Conservation (phyloP, 2,888 invertebrate species). For the Meloe dianella region DNA sequence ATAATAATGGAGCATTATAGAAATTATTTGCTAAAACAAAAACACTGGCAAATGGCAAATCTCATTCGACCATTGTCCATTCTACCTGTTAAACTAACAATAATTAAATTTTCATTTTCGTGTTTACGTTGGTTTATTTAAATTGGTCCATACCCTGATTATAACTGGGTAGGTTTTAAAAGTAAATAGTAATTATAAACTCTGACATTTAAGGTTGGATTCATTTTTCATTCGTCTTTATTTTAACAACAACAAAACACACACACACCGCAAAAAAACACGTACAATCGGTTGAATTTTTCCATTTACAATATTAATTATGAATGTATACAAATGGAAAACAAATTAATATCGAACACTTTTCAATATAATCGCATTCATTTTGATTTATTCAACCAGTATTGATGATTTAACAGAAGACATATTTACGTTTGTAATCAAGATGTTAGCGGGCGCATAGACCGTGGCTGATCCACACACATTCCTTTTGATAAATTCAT, state of each 20-base stretch:
- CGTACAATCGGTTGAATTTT: too few species aligned
- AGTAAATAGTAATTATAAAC: constrained; percentile 5
- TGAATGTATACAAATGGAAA: background rate
- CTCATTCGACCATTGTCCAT: background rate
- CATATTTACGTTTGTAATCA: background rate
- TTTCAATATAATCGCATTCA: background rate
- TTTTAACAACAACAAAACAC: too few species aligned
- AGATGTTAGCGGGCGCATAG: too few species aligned
- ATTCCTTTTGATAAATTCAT: too few species aligned
- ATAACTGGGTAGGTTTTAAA: background rate
- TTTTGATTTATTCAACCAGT: background rate
- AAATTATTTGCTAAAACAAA: background rate
- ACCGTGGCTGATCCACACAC: too few species aligned
- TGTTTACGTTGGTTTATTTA: background rate
- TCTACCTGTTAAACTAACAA: background rate
- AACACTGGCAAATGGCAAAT: background rate
- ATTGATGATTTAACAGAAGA: too few species aligned
- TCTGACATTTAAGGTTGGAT: background rate
- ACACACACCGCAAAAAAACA: too few species aligned
- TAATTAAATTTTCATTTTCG: background rate
- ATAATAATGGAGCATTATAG: background rate
- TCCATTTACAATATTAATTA: too few species aligned
- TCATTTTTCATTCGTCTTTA: background rate
- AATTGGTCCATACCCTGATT: background rate
- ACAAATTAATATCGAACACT: background rate